Evolutionary conservation across 2,113 vertebrate species (phyloP).

Genomic region (Bufo gargarizans): DNA sequence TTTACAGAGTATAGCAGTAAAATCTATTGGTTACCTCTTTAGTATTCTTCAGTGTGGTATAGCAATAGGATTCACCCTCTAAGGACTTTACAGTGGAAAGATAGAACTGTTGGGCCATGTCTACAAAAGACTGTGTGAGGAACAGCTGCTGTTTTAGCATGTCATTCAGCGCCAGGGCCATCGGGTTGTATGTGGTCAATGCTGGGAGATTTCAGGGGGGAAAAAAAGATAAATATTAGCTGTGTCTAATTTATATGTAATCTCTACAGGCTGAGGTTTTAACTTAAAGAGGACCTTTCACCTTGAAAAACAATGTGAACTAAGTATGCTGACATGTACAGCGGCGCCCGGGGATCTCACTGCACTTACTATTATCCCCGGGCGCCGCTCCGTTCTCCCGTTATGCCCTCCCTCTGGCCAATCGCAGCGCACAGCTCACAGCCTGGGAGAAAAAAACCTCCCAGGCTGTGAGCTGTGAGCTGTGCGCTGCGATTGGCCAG

Average conservation of each 20-base stretch:
- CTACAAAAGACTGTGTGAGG: slow-evolving; percentile 74
- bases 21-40: slow-evolving; percentile 73
- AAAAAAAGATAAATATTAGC: neutral
- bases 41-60: slow-evolving; percentile 86
- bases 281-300: too few relatives aligned
- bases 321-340: too few relatives aligned
- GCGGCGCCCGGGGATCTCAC: too few relatives aligned
- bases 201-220: slow-evolving; percentile 64
- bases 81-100: slow-evolving; percentile 72
- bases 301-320: too few relatives aligned
- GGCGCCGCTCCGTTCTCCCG: too few relatives aligned
- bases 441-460: too few relatives aligned
- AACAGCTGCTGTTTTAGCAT: slow-evolving; percentile 84
- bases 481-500: too few relatives aligned
- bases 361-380: too few relatives aligned
- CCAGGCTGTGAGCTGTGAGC: too few relatives aligned
- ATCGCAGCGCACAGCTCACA: too few relatives aligned
- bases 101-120: slow-evolving; percentile 75
- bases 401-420: too few relatives aligned
- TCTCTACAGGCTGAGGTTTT: neutral
- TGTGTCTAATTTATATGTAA: neutral
- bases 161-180: slow-evolving; percentile 71
- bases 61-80: slow-evolving; percentile 78
- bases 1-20: neutral
- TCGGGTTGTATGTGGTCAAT: slow-evolving; percentile 74